A percentile compares a stretch with the other conserved stretches of the same genome.
These are phyloP conservation scores for Babylonia areolata DNA, from an alignment of 1,140 invertebrate species.

Conservation along the genomic window DNA sequence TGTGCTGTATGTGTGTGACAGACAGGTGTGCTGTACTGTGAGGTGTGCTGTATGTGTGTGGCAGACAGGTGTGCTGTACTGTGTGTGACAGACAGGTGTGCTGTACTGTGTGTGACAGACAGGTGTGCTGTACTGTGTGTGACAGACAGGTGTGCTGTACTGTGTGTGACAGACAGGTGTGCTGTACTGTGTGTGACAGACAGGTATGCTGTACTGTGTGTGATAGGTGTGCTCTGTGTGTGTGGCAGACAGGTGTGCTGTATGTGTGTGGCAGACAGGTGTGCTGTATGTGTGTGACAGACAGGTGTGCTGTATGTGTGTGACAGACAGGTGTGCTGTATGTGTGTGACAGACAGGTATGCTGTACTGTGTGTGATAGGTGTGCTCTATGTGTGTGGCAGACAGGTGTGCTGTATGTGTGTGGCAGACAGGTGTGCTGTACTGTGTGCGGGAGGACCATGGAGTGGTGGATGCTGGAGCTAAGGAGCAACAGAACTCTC, in stretches of 20 bases:
- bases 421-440: conserved; percentile 59
- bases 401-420: conserved; percentile 33
- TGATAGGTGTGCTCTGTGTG: not conserved
- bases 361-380: no score
- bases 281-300: no score
- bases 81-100: conserved; percentile 29
- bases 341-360: no score
- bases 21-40: conserved; percentile 61
- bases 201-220: not conserved
- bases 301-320: not conserved
- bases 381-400: conserved; percentile 30
- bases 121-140: no score
- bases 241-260: not conserved
- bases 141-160: no score
- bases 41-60: not conserved
- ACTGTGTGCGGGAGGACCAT: conserved; percentile 70
- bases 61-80: conserved; percentile 60
- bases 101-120: no score
- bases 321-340: conserved; percentile 60
- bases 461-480: conserved; percentile 54
- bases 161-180: no score
- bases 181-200: not conserved
- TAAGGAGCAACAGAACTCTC: conserved; percentile 65
- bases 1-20: conserved; percentile 31
- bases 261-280: no score